Percentiles rank a stretch among this genome's conserved stretches.
Conservation (phyloP, 2,888 invertebrate species). For the Nineta flava region DNA sequence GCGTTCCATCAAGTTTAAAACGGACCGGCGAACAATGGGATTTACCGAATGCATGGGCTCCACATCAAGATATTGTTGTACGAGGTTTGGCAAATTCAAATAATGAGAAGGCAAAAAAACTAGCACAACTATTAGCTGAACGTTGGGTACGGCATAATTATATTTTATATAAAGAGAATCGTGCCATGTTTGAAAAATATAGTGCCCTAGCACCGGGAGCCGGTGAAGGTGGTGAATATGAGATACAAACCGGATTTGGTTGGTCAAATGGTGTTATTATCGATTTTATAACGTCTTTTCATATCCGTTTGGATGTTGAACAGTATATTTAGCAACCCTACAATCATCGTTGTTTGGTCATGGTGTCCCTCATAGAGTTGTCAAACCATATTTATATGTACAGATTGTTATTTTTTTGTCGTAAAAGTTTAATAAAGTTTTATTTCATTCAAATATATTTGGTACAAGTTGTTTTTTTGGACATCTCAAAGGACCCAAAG, state of each 20-base stretch:
- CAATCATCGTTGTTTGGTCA: too few relatives aligned
- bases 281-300: slow-evolving; percentile 40
- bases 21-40: slow-evolving; percentile 64
- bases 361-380: too few relatives aligned
- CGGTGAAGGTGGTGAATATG: slow-evolving; percentile 67
- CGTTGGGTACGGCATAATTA: slow-evolving; percentile 53
- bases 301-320: background rate
- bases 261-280: slow-evolving; percentile 72
- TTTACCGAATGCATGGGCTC: slow-evolving; percentile 76
- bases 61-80: slow-evolving; percentile 58
- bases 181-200: slow-evolving; percentile 60
- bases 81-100: slow-evolving; percentile 45
- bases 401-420: too few relatives aligned
- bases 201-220: slow-evolving; percentile 45
- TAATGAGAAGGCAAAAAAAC: slow-evolving; percentile 33
- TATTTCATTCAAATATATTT: too few relatives aligned
- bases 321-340: background rate
- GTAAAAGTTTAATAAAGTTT: too few relatives aligned
- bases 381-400: too few relatives aligned
- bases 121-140: slow-evolving; percentile 48
- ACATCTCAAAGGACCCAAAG: too few relatives aligned
- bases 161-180: slow-evolving; percentile 42
- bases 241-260: slow-evolving; percentile 59
- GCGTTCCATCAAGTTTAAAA: slow-evolving; percentile 49
- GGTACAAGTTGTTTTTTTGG: too few relatives aligned